Percentiles rank a stretch among this genome's conserved stretches.
phyloP scores from a whole-genome alignment of 2,113 vertebrate species.

The Pionites leucogaster region DNA sequence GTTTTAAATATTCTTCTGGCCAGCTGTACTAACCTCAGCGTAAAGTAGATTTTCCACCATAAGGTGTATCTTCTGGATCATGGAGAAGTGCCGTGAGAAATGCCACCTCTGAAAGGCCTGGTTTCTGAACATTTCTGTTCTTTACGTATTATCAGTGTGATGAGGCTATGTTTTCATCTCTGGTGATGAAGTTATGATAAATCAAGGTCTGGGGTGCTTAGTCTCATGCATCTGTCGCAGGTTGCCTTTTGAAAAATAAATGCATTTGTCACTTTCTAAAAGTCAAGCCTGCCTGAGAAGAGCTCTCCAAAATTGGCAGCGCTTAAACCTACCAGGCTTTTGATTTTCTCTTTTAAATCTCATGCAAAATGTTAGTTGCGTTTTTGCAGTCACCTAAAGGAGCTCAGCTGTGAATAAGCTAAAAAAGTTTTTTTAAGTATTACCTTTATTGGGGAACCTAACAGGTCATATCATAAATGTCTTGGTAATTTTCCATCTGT shows the following conservation, averaged over 20 bases:
- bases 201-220: constrained; percentile 1
- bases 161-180: not conserved
- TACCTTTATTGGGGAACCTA: not conserved
- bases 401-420: not conserved
- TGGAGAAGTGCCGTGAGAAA: not conserved
- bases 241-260: constrained; percentile 34
- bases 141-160: not conserved
- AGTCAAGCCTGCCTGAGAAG: constrained; percentile 59
- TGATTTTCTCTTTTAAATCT: not conserved
- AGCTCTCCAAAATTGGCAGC: constrained; percentile 61
- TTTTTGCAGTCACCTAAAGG: not conserved
- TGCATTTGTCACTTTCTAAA: constrained; percentile 27
- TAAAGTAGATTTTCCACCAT: not conserved
- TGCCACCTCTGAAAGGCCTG: not conserved
- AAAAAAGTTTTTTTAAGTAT: not conserved
- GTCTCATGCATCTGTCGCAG: not conserved
- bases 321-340: not conserved
- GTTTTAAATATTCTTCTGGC: not conserved
- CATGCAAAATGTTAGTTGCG: not conserved
- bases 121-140: not conserved
- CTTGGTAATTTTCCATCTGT: not conserved
- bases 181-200: not conserved
- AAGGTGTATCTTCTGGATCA: not conserved
- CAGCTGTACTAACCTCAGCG: not conserved
- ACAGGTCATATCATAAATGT: not conserved